Evolutionary conservation across 2,888 invertebrate species (phyloP), one percentile per base, ranked within the genome.

Genomic region (Masnerella sp.): DNA sequence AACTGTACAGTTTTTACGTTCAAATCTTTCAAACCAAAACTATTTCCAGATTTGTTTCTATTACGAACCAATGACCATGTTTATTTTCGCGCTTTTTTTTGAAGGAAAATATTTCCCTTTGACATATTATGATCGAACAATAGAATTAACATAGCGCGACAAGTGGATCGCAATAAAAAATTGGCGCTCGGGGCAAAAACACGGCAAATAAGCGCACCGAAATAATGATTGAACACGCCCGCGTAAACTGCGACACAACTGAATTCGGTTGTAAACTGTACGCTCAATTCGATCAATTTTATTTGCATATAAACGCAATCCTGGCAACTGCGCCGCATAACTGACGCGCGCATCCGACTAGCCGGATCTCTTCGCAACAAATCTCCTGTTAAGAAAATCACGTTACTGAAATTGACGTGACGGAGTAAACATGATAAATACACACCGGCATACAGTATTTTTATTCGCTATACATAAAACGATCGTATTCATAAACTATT

Each of bases 261-360:
- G 67, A 73, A 70, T 65, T 58, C 61, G 52, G 70, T 73, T 76
- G 75, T 73, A 76, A 73, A 73, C 58, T 69, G 51, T 38, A 52
- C 47, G 45, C 54, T 51, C 56, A 36, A 59, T 65, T 59, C 59
- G 42, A 49, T 45, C 71, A 64, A 68, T 71, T 70, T 70, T 58
- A 71, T 76, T 76, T 76, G 71, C 76, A 76, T 74, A 74, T 76
- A 71, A 70, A 73, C 64, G 62, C 61, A 49, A 51, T 51, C 45
- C 62, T 54, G 65, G 47, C 22, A 49, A 72, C 61, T 40, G 38
- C 7, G 54, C 22, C 47, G 54, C 17, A 45, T 61, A 51, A 38
- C 45, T 61, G 49, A 40, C 22, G 38, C 18, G 42, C 34, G 25
- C 25, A 32, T 54, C 11, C 22, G 8, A 14, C 40, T 14, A 42